phyloP scores from a whole-genome alignment of 1,140 invertebrate species.

The Magallana angulata region DNA sequence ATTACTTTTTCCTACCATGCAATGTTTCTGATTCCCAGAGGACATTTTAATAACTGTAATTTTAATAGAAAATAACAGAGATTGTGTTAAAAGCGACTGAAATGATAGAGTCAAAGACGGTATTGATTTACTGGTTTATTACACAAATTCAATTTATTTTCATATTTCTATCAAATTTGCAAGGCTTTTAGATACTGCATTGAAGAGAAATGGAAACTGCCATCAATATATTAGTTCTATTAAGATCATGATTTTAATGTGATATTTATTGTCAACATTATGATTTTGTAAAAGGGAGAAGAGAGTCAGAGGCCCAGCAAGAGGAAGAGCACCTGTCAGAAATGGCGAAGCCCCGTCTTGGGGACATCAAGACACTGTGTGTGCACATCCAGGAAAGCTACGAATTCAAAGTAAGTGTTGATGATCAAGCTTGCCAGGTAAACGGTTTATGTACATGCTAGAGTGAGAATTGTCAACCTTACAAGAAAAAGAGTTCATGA shows the following conservation, averaged over 20 bases:
- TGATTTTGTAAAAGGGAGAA: conserved; percentile 24
- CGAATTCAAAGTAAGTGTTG: conserved; percentile 92
- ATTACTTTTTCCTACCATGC: not conserved
- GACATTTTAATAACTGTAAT: not conserved
- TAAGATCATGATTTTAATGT: not conserved
- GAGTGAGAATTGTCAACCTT: too few relatives aligned
- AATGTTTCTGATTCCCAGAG: not conserved
- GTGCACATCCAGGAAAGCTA: conserved; percentile 97
- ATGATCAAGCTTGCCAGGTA: too few relatives aligned
- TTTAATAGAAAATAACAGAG: conserved; percentile 25
- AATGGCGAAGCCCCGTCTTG: conserved; percentile 92
- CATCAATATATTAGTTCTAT: too few relatives aligned
- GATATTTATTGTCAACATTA: conserved; percentile 16
- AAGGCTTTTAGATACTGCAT: not conserved
- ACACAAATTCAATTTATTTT: conserved; percentile 29
- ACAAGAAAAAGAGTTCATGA: too few relatives aligned
- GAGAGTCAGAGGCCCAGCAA: conserved; percentile 20
- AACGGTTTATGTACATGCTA: too few relatives aligned
- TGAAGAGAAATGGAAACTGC: too few relatives aligned
- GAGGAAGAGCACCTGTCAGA: conserved; percentile 91
- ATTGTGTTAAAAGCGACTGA: not conserved
- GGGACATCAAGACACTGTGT: conserved; percentile 90
- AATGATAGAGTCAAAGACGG: not conserved
- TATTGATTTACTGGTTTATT: conserved; percentile 18
- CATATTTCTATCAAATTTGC: conserved; percentile 5